Evolutionary conservation across 2,888 invertebrate genomes (phyloP).

Genomic region (Sinodicranocentrus sp.): DNA sequence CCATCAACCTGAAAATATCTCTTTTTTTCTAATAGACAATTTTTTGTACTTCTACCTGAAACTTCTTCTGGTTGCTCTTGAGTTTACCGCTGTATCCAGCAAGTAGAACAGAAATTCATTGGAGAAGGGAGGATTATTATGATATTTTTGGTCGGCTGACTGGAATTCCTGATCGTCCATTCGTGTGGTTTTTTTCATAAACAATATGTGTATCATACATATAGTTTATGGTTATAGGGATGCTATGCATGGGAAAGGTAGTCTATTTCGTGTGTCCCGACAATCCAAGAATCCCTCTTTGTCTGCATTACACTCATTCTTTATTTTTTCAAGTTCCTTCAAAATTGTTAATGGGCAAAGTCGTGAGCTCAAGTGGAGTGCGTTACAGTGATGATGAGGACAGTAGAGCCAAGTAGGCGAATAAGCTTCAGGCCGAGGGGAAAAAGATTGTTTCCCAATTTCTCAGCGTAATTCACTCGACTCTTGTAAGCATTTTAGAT

Average conservation of each 20-base stretch:
- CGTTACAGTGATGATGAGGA: constrained; percentile 22
- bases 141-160: constrained; percentile 40
- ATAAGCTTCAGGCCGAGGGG: constrained; percentile 31
- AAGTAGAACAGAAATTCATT: neutral
- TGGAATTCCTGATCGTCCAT: constrained; percentile 49
- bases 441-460: constrained; percentile 41
- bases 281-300: constrained; percentile 5
- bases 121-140: constrained; percentile 1
- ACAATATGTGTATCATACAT: neutral
- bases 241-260: neutral
- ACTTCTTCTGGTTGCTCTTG: constrained; percentile 28
- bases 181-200: constrained; percentile 48
- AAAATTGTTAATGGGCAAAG: constrained; percentile 48
- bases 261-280: constrained; percentile 10
- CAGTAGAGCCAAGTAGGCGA: constrained; percentile 29
- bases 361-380: constrained; percentile 44
- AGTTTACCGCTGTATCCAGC: neutral
- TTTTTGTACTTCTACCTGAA: too few species aligned
- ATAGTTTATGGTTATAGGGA: neutral
- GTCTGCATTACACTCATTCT: constrained; percentile 8
- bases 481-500: too few species aligned
- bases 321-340: constrained; percentile 19
- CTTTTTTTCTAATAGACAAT: constrained; percentile 51
- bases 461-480: constrained; percentile 21
- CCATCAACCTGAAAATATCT: constrained; percentile 67